Evolutionary conservation across 2,113 vertebrate species (phyloP).

Genomic region (Glaucomys volans): DNA sequence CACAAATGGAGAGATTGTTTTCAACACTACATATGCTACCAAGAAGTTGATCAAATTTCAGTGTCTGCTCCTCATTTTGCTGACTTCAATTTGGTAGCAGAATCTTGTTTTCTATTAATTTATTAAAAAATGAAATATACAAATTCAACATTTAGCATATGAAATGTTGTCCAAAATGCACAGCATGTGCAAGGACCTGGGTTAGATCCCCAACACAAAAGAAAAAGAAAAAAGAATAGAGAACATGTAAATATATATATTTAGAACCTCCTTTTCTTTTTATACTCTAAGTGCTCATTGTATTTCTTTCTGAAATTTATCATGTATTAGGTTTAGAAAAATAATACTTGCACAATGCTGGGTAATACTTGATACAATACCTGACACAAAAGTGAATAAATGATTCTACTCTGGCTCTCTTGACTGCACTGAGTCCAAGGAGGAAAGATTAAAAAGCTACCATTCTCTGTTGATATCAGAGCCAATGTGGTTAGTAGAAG

Average conservation of each 20-base stretch:
- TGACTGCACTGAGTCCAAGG: neutral
- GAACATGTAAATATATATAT: neutral
- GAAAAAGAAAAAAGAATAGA: neutral
- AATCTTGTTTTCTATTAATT: neutral
- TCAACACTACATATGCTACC: neutral
- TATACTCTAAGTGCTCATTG: neutral
- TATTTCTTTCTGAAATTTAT: neutral
- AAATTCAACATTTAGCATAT: neutral
- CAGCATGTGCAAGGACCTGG: neutral
- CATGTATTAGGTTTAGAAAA: neutral
- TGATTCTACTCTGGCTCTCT: neutral
- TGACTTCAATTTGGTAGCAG: neutral
- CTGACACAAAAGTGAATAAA: neutral
- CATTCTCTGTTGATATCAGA: neutral
- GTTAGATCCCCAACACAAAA: neutral
- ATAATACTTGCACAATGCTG: neutral
- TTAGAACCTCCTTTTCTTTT: neutral
- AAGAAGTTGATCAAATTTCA: conserved; percentile 4
- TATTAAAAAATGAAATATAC: neutral
- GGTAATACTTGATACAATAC: conserved; percentile 25
- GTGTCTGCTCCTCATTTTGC: neutral
- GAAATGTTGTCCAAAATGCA: neutral
- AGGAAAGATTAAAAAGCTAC: neutral
- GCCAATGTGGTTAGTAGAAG: neutral
- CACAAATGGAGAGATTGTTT: neutral